Base-by-base conservation (phyloP, 2,113 vertebrate genomes). In the Ondatra zibethicus region DNA sequence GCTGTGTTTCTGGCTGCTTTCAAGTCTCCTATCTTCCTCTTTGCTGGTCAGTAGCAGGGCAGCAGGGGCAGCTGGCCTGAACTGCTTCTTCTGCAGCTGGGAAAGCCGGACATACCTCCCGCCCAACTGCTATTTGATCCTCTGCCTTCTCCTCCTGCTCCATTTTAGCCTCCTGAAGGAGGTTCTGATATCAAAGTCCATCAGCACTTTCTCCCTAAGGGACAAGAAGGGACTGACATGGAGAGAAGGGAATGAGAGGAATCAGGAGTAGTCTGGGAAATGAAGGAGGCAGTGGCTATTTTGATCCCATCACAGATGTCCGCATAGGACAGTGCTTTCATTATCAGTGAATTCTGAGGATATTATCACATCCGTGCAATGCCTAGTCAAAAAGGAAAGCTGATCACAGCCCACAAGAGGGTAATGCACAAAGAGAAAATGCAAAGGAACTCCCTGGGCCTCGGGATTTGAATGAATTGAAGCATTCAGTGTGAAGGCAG, bases 291-390 rank as follows among this genome's bases (percentile, higher is more conserved):
- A 70, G 78, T 47, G 11, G 58, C 90, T 95, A 91, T 93, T 94
- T 86, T 76, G 58, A 95, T 95, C 88, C 88, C 72, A 25, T 72
- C 39, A 52, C 95, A 91, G 72, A 91, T 52, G 70, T 81, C 86
- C 66, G 39, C 70, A 50, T 19, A 25, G 31, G 92, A 87, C 68
- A 85, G 65, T 85, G 27, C 33, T 86, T 85, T 36, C 85, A 45
- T 58, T 80, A 92, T 80, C 42, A 45, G 55, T 29, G 47, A 68
- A 55, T 85, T 55, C 89, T 85, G 70, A 45, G 80, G 81, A 85
- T 55, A 75, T 84, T 68, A 80, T 66, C 78, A 47, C 50, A 58
- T 88, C 58, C 73, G 36, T 70, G 42, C 68, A 92, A 33, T 5
- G 52, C 87, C 70, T 27, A 58, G 75, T 58, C 39, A 52, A 55